These are phyloP conservation scores for Drosophila macrothrix DNA, from an alignment of 2,888 invertebrate genomes.

Conservation along the genomic window DNA sequence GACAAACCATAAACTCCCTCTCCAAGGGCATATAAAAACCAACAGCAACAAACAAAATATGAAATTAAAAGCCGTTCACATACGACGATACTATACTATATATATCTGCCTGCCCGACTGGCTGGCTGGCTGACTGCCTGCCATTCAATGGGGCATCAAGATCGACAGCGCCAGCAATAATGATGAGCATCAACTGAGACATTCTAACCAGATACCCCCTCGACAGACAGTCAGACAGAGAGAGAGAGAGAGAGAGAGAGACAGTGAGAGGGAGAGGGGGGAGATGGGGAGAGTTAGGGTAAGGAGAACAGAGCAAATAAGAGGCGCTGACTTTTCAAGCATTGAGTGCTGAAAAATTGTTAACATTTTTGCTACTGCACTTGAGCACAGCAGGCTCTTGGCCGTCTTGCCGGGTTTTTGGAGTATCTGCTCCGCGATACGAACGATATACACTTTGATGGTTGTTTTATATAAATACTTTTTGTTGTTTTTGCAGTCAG, in stretches of 20 bases:
- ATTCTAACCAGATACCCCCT: conserved; percentile 60
- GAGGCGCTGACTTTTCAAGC: conserved; percentile 77
- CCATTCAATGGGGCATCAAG: conserved; percentile 47
- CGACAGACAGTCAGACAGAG: background rate
- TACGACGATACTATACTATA: conserved; percentile 24
- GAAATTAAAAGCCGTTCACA: conserved; percentile 75
- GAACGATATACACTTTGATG: conserved; percentile 9
- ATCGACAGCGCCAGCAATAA: conserved; percentile 66
- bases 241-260: background rate
- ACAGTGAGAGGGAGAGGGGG: background rate
- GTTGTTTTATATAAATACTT: background rate
- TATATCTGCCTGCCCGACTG: conserved; percentile 6
- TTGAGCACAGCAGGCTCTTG: conserved; percentile 52
- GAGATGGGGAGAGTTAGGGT: background rate
- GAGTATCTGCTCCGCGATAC: conserved; percentile 5
- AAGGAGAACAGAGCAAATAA: conserved; percentile 23
- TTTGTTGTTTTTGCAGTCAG: conserved; percentile 12
- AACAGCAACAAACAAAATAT: conserved; percentile 33
- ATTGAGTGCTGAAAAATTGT: conserved; percentile 78
- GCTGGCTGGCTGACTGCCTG: conserved; percentile 24
- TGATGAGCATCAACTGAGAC: conserved; percentile 56
- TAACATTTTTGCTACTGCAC: conserved; percentile 80
- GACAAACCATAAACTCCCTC: background rate
- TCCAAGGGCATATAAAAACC: background rate
- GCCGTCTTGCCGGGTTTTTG: conserved; percentile 19